Conservation (phyloP, 2,797 vertebrate species). For the Ficedula albicollis region DNA sequence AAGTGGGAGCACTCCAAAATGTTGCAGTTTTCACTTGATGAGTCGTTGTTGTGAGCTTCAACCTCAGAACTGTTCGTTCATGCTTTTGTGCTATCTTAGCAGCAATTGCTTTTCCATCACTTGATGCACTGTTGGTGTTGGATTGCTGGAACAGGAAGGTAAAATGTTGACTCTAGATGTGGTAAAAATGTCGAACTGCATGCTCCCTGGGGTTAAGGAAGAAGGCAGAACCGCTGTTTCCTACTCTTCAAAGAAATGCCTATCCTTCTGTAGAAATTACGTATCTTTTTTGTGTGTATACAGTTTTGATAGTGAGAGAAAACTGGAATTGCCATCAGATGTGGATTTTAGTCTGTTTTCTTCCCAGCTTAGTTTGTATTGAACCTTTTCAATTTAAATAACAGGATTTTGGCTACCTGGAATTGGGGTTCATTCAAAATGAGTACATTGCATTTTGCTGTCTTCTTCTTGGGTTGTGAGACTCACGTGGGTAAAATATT, state of each 20-base stretch:
- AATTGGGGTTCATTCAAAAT: not conserved
- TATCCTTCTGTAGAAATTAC: not conserved
- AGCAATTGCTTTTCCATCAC: not conserved
- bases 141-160: not conserved
- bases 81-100: not conserved
- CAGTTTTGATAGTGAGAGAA: not conserved
- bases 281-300: not conserved
- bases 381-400: not conserved
- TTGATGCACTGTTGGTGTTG: not conserved
- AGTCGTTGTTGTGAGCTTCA: not conserved
- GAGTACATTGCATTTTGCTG: not conserved
- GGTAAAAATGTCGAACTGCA: not conserved
- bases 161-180: not conserved
- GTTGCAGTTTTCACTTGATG: not conserved
- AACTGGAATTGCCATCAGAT: not conserved
- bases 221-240: not conserved
- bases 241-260: not conserved
- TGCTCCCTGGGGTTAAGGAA: not conserved
- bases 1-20: constrained; percentile 34
- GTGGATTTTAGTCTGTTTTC: not conserved
- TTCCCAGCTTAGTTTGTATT: not conserved
- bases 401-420: not conserved
- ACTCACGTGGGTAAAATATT: not conserved
- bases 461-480: not conserved
- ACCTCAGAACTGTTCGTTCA: not conserved